Base-by-base conservation (phyloP, 2,113 vertebrate genomes). In the Tychaedon coryphoeus region DNA sequence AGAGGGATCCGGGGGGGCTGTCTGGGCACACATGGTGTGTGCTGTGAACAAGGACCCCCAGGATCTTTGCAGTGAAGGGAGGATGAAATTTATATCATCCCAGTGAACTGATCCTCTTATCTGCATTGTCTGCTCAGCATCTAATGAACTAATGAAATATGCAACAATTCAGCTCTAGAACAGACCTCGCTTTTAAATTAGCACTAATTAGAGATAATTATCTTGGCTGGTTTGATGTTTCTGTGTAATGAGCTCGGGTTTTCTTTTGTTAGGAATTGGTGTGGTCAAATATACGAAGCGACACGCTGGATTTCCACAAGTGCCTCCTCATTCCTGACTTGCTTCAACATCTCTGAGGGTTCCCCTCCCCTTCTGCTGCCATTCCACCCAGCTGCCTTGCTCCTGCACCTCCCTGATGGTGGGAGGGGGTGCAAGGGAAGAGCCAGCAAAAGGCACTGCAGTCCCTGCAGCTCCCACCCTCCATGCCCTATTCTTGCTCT, bases 141-240 rank as follows among this genome's bases (percentile, higher is more conserved):
- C 95, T 95, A 93, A 95, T 95, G 95, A 95, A 96, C 93, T 92
- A 92, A 96, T 97, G 93, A 97, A 96, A 97, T 96, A 96, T 96
- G 96, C 95, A 96, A 93, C 92, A 88, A 96, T 92, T 85, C 97
- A 87, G 92, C 93, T 93, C 78, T 61, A 95, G 95, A 96, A 91
- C 78, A 96, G 93, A 61, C 88, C 64, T 92, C 77, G 74, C 88
- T 89, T 96, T 95, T 93, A 97, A 97, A 97, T 97, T 95, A 97
- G 96, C 88, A 95, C 95, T 97, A 97, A 96, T 97, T 97, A 96
- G 95, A 96, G 94, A 97, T 97, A 96, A 96, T 95, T 96, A 97
- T 96, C 96, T 95, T 91, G 84, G 93, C 90, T 94, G 93, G 92
- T 90, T 97, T 96, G 95, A 97, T 95, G 93, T 96, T 96, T 94